Percentiles rank a stretch among this genome's conserved stretches.
Evolutionary conservation across 1,140 invertebrate species (phyloP).

Genomic region (Hypsibius dujardini): DNA sequence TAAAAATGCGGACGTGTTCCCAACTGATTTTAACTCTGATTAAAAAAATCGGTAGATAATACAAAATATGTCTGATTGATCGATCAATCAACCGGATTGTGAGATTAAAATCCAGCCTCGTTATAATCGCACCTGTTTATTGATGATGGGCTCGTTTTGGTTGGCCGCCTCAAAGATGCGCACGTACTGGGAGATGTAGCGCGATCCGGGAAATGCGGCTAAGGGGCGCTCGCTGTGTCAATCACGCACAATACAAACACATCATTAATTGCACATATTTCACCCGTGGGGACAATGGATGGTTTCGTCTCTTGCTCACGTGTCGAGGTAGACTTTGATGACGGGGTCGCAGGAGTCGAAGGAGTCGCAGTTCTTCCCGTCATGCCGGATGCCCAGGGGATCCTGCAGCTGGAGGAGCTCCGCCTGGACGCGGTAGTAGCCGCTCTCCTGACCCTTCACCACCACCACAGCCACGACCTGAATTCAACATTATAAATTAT

Average conservation of each 20-base stretch:
- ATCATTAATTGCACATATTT: background rate
- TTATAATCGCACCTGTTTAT: background rate
- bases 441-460: background rate
- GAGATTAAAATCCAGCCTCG: too few relatives aligned
- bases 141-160: conserved; percentile 13
- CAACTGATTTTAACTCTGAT: too few relatives aligned
- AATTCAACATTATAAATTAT: too few relatives aligned
- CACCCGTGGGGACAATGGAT: background rate
- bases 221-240: background rate
- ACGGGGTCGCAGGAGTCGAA: background rate
- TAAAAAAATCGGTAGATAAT: too few relatives aligned
- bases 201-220: conserved; percentile 1
- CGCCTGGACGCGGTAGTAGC: conserved; percentile 15
- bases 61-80: too few relatives aligned
- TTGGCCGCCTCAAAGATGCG: background rate
- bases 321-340: conserved; percentile 12
- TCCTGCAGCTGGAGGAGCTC: conserved; percentile 11
- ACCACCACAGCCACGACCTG: background rate
- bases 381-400: conserved; percentile 1
- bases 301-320: conserved; percentile 3
- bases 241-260: background rate
- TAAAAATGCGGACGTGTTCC: too few relatives aligned
- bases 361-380: background rate
- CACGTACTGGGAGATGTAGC: conserved; percentile 8
- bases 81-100: too few relatives aligned